Evolutionary conservation across 2,888 invertebrate species (phyloP).

Genomic region (Apotomis capreana): DNA sequence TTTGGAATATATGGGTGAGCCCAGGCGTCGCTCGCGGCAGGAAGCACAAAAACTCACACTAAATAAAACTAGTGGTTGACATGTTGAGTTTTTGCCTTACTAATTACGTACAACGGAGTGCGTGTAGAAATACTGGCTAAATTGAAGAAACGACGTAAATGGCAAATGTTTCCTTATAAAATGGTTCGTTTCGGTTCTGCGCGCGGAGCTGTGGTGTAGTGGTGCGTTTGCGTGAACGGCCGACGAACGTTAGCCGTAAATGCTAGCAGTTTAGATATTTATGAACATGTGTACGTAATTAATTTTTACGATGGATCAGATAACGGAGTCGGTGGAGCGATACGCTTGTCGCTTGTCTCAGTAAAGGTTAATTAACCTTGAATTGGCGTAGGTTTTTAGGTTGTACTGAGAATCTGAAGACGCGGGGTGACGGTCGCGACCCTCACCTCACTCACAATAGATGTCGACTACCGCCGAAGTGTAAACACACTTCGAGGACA

Average conservation of each 20-base stretch:
- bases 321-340: slow-evolving; percentile 74
- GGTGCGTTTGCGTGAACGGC: slow-evolving; percentile 63
- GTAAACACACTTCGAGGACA: slow-evolving; percentile 59
- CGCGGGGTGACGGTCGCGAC: slow-evolving; percentile 51
- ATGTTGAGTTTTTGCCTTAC: slow-evolving; percentile 71
- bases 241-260: slow-evolving; percentile 73
- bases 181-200: slow-evolving; percentile 57
- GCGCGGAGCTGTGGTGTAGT: slow-evolving; percentile 41
- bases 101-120: slow-evolving; percentile 46
- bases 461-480: slow-evolving; percentile 50
- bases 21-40: slow-evolving; percentile 76
- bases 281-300: slow-evolving; percentile 82
- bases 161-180: background rate
- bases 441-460: slow-evolving; percentile 56
- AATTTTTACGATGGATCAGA: slow-evolving; percentile 82
- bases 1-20: slow-evolving; percentile 75
- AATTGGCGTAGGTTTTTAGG: slow-evolving; percentile 59
- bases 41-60: slow-evolving; percentile 79
- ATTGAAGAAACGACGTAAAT: slow-evolving; percentile 13
- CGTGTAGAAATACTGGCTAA: slow-evolving; percentile 27
- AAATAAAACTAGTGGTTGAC: slow-evolving; percentile 79
- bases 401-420: slow-evolving; percentile 54
- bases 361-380: slow-evolving; percentile 70
- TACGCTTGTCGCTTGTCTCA: slow-evolving; percentile 72
- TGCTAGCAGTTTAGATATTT: slow-evolving; percentile 80